Evolutionary conservation across 30 jellyfish, hydroid and myxozoan species (phyloP), one percentile per base, ranked within the genome.

Genomic region (Turritopsis dohrnii): DNA sequence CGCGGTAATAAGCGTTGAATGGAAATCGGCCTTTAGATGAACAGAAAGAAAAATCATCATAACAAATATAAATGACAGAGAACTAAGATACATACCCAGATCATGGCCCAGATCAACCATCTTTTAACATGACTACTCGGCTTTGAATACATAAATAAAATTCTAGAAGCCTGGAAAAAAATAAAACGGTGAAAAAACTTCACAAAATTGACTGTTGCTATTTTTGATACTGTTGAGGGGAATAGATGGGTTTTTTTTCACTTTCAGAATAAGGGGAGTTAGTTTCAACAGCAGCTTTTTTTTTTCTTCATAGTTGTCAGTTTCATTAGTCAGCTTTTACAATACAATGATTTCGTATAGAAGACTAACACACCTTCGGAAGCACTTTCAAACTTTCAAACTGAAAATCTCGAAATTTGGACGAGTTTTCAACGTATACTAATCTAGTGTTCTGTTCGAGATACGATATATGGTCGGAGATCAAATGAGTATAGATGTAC

Each of bases 151-250:
- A 89, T 74, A 77, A 84, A 87, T 22, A 92, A n/a, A 31, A 87
- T 87, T 81, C 98, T 85, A 22, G 96, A 95, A 72, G 98, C 89
- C 98, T 92, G 74, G 8, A 87, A 84, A 27, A 19, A n/a, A n/a
- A n/a, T n/a, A 52, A 16, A 71, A 52, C 53, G 7, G 31, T 1
- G 21, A 74, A 74, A 16, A 19, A 16, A 0, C 8, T 7, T 41
- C 60, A 41, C 13, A 41, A 13, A 41, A 41, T 3, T 13, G 13
- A 41, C 13, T 41, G 60, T 41, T 41, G 13, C 60, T 41, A 41
- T 3, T 41, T 41, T 41, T 41, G 60, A 41, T 41, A 13, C 60
- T 41, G 60, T 41, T 41, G 13, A 41, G 60, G 13, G 5, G 13
- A 41, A 41, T 13, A 41, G 60, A 3, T 41, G 9, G 60, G 60